A percentile compares a stretch with the other conserved stretches of the same genome.
Conservation (phyloP, 2,888 invertebrate species). For the Ophioninae sp. region DNA sequence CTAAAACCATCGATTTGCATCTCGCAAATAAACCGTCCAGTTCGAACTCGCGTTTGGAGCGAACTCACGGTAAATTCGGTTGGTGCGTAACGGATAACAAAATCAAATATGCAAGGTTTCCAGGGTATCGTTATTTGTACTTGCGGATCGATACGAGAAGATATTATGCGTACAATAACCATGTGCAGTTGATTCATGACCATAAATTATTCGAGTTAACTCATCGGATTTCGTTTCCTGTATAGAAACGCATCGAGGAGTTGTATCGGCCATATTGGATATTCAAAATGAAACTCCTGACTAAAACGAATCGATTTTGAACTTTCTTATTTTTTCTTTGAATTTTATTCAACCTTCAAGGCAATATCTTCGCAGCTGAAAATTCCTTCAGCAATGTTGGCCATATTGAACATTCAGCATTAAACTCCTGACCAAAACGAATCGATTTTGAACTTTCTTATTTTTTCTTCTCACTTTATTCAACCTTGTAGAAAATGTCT, state of each 20-base stretch:
- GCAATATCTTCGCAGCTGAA: too few relatives aligned
- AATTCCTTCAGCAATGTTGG: background rate
- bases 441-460: slow-evolving; percentile 1
- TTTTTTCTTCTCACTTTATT: background rate
- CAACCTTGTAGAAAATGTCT: background rate
- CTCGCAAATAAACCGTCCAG: background rate
- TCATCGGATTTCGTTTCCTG: slow-evolving; percentile 4
- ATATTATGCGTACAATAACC: background rate
- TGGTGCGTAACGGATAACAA: background rate
- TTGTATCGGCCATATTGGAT: slow-evolving; percentile 21
- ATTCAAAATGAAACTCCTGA: slow-evolving; percentile 11
- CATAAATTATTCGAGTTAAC: background rate
- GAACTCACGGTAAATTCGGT: background rate
- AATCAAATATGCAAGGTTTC: background rate
- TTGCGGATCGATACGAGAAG: background rate
- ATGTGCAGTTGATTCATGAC: background rate
- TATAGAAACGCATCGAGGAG: slow-evolving; percentile 10
- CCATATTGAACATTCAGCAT: slow-evolving; percentile 11
- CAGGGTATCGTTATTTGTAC: background rate
- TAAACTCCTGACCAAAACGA: slow-evolving; percentile 30
- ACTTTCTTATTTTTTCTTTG: background rate
- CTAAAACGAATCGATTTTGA: slow-evolving; percentile 31
- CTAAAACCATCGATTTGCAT: background rate
- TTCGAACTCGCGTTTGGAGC: background rate
- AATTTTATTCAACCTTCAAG: background rate